phyloP scores from a whole-genome alignment of 2,113 vertebrate genomes.

The Microtus ochrogaster region DNA sequence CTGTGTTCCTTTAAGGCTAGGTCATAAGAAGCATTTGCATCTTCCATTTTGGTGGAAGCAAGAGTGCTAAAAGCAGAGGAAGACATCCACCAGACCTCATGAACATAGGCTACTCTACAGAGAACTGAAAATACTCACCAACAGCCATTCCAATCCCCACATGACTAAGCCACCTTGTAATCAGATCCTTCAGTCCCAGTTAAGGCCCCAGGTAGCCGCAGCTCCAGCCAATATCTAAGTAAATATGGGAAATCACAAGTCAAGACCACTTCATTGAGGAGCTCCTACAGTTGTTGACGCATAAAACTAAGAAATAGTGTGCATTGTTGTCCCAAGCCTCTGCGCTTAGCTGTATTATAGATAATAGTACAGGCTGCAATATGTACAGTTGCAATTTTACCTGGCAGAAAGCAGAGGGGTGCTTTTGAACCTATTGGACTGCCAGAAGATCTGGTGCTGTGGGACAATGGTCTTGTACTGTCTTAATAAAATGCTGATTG shows the following conservation, averaged over 20 bases:
- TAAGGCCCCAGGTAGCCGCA: background rate
- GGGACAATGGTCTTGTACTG: no score
- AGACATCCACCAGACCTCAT: background rate
- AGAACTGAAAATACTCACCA: background rate
- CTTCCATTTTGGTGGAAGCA: background rate
- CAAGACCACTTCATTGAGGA: background rate
- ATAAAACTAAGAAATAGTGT: background rate
- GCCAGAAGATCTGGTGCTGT: background rate
- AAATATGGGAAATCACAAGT: background rate
- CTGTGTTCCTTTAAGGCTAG: background rate
- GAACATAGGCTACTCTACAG: background rate
- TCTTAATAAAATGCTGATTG: no score
- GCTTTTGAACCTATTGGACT: background rate
- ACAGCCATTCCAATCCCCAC: fast-evolving
- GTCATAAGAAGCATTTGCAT: background rate
- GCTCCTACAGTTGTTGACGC: background rate
- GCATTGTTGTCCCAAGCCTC: background rate
- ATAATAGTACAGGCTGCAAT: background rate
- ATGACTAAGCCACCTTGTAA: background rate
- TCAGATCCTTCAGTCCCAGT: background rate
- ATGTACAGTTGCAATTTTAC: background rate
- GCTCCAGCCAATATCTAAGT: background rate
- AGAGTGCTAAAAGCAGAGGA: background rate
- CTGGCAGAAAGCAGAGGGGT: background rate
- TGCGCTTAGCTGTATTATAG: background rate